phyloP scores from a whole-genome alignment of 2,113 vertebrate species.

The Todiramphus chloris region DNA sequence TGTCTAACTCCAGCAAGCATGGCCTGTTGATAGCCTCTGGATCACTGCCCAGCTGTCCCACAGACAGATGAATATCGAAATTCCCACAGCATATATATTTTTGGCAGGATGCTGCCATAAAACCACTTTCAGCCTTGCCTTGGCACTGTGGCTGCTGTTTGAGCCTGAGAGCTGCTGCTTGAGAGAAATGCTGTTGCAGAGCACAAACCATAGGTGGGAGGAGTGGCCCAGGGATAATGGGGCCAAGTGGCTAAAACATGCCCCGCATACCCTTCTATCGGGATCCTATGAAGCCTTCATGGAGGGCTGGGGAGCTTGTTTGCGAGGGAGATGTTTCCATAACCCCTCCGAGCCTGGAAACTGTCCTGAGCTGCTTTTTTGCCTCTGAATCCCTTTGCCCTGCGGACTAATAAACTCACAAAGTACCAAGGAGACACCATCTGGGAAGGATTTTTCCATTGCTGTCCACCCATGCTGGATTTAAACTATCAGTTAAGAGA shows the following conservation, averaged over 20 bases:
- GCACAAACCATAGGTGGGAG: background rate
- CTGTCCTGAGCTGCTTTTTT: background rate
- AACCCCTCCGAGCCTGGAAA: background rate
- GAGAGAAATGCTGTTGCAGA: background rate
- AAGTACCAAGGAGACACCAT: background rate
- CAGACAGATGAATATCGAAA: accelerated
- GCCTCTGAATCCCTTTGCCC: background rate
- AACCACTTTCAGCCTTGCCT: background rate
- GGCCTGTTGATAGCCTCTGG: background rate
- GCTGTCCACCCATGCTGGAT: background rate
- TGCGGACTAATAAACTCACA: background rate
- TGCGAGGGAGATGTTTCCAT: background rate
- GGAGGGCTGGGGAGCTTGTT: background rate
- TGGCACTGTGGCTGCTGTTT: background rate
- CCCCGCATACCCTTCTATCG: background rate
- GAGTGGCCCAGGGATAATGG: background rate
- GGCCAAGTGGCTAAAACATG: accelerated
- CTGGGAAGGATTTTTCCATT: background rate
- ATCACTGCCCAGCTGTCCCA: background rate
- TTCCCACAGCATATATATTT: accelerated
- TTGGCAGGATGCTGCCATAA: background rate
- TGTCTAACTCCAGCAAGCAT: background rate
- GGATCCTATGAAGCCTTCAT: background rate
- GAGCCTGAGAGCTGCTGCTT: background rate
- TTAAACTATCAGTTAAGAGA: background rate